Percentiles rank a stretch among this genome's conserved stretches.
phyloP scores from a whole-genome alignment of 2,888 invertebrate genomes.

The Alcis repandata region DNA sequence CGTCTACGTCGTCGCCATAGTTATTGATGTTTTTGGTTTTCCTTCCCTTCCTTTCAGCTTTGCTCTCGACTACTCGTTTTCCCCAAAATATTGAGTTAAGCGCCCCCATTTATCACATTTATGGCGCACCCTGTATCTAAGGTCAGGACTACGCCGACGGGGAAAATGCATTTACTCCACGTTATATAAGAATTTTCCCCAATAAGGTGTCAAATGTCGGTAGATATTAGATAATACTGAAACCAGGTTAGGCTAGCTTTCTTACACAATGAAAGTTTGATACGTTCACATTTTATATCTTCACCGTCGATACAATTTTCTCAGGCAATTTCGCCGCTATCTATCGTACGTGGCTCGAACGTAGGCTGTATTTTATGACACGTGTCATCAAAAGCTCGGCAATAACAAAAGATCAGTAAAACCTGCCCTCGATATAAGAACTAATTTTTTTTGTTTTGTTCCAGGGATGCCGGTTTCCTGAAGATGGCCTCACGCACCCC shows the following conservation, averaged over 20 bases:
- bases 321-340: slow-evolving; percentile 43
- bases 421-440: slow-evolving; percentile 23
- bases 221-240: slow-evolving; percentile 39
- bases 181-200: slow-evolving; percentile 48
- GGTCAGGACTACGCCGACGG: slow-evolving; percentile 61
- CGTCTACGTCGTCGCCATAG: slow-evolving; percentile 66
- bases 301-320: slow-evolving; percentile 42
- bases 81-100: slow-evolving; percentile 71
- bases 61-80: slow-evolving; percentile 64
- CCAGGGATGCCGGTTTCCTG: slow-evolving; percentile 95
- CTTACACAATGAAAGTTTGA: slow-evolving; percentile 43
- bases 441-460: slow-evolving; percentile 75
- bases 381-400: slow-evolving; percentile 42
- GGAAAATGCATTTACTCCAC: slow-evolving; percentile 63
- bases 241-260: slow-evolving; percentile 34
- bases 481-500: slow-evolving; percentile 97
- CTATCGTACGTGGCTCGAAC: slow-evolving; percentile 29
- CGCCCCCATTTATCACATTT: slow-evolving; percentile 75
- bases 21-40: slow-evolving; percentile 75
- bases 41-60: slow-evolving; percentile 65
- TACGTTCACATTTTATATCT: slow-evolving; percentile 45
- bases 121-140: slow-evolving; percentile 65
- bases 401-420: slow-evolving; percentile 36
- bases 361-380: slow-evolving; percentile 42
- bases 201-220: slow-evolving; percentile 33